Percentiles rank a stretch among this genome's conserved stretches.
Conservation (phyloP, 2,113 vertebrate species). For the Camelus bactrianus region DNA sequence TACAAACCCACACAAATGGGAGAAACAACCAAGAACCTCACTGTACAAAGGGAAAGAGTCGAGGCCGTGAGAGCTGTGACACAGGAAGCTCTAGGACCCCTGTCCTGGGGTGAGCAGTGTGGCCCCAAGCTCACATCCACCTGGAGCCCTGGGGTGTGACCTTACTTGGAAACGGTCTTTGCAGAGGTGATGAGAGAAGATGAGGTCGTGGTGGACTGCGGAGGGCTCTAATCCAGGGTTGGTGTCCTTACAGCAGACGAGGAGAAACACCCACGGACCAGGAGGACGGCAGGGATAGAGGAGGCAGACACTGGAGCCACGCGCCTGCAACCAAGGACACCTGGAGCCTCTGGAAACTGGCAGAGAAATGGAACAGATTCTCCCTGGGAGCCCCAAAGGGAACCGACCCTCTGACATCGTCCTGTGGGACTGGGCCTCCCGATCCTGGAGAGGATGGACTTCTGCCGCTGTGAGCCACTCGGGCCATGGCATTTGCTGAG, state of each 20-base stretch:
- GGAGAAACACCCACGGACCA: accelerated
- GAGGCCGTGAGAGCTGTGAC: too few species aligned
- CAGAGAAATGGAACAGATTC: accelerated
- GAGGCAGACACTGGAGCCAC: neutral
- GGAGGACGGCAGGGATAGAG: accelerated
- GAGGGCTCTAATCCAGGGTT: accelerated
- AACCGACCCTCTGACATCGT: neutral
- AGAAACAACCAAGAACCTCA: neutral
- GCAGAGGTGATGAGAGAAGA: accelerated
- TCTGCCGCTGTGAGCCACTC: accelerated
- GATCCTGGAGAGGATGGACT: accelerated
- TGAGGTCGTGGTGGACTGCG: neutral
- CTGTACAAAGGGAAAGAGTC: accelerated
- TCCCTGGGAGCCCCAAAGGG: neutral
- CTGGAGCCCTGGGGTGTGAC: accelerated
- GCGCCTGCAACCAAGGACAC: accelerated
- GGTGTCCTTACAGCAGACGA: neutral
- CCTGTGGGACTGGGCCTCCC: too few species aligned
- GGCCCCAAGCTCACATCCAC: accelerated
- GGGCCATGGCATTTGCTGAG: accelerated
- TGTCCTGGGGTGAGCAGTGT: accelerated
- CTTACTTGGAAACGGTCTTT: neutral
- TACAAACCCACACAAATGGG: neutral
- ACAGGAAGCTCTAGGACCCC: neutral
- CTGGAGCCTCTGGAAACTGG: accelerated